Percentiles rank a stretch among this genome's conserved stretches.
These are phyloP conservation scores for Cyclina sinensis DNA, from an alignment of 1,140 invertebrate genomes.

Conservation along the genomic window DNA sequence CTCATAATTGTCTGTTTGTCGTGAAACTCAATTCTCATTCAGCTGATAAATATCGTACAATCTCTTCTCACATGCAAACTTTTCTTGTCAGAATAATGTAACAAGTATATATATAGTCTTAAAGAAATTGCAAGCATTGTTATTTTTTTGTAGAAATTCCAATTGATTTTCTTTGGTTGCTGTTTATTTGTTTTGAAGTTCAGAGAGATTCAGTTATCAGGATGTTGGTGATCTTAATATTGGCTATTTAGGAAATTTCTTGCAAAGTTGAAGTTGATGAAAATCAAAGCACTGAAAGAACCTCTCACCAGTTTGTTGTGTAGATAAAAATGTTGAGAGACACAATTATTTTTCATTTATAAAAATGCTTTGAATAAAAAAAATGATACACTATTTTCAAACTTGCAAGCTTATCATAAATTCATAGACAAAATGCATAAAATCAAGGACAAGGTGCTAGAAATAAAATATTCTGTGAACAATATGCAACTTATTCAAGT, in stretches of 20 bases:
- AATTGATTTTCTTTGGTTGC: conserved; percentile 2
- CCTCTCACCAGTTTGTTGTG: no score
- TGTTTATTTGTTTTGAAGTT: not conserved
- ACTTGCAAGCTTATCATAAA: no score
- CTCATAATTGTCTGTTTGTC: not conserved
- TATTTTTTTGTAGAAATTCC: not conserved
- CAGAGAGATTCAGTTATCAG: not conserved
- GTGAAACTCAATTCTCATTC: not conserved
- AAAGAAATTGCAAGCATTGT: not conserved
- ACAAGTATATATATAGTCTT: not conserved
- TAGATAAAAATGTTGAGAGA: no score
- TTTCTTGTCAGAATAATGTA: not conserved
- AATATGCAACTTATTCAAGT: no score
- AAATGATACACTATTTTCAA: no score
- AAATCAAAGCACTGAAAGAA: no score
- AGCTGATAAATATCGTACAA: not conserved
- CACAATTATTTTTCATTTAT: no score
- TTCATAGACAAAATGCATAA: no score
- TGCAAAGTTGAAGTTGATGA: not conserved
- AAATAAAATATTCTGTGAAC: no score
- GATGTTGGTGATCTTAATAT: not conserved
- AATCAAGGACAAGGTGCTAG: no score
- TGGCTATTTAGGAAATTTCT: not conserved
- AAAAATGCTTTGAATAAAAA: no score
- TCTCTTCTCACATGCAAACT: conserved; percentile 23